Base-by-base conservation (phyloP, 2,113 vertebrate species). In the Brachypodius melanocephalos region DNA sequence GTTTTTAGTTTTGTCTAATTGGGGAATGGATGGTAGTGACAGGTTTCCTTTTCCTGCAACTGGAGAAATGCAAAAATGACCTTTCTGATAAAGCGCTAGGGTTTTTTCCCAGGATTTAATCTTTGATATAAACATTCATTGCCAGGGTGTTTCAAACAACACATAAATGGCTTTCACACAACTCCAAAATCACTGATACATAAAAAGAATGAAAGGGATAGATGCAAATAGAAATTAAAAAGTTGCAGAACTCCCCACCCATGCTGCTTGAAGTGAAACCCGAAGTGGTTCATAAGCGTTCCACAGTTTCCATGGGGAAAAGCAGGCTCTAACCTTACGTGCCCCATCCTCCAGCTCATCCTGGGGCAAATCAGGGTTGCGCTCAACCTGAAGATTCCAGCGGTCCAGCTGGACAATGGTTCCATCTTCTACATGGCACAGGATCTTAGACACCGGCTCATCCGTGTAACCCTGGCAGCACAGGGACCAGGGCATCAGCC, bases 351-450 rank as follows among this genome's bases (percentile, higher is more conserved):
- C 98, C 66, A 98, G 91, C 46, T 98, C 98, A 51, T 98, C 98
- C 14, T 98, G 98, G 25, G 98, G 98, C 48, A 98, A 88, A 48
- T 98, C 98, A 31, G 98, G 98, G 34, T 98, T 98, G 90, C 97
- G 97, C 55, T 98, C 98, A 87, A 98, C 98, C 7, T 98, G 98
- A 42, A 98, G 98, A 71, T 98, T 98, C 98, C 98, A 98, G n/a
- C 98, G 98, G 77, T 98, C 98, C 57, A 98, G 75, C 52, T 98
- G 98, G 65, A 98, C 98, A 85, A 98, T 98, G 8, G 98, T 98
- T 15, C 98, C 98, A 43, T 98, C 98, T 96, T 98, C 98, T 32
- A 98, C 98, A 54, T 98, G 98, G 79, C 98, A 98, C 26, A 98
- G 96, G 90, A 98, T 98, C 97, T 98, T 98, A 25, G 98, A 98